Base-by-base conservation (phyloP, 1,140 invertebrate species). In the Portunus trituberculatus region DNA sequence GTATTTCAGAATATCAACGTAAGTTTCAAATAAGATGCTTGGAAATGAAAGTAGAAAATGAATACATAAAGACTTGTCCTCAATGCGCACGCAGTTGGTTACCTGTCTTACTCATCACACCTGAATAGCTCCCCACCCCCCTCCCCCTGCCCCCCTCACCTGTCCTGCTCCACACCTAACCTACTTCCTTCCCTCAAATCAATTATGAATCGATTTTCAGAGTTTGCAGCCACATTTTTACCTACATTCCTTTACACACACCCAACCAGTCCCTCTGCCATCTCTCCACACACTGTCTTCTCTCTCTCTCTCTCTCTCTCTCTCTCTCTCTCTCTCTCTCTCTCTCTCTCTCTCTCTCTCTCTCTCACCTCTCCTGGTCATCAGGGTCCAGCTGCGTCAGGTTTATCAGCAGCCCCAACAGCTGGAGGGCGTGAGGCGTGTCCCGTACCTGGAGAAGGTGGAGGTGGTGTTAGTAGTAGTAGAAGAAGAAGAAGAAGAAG, bases 351-450 rank as follows among this genome's bases (percentile, higher is more conserved):
- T 31, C 32, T 20, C 39, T 84, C 39, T 59, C 28, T 28, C 4
- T n/a, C 39, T 16, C 94, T 32, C 25, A 95, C 94, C 94, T 95
- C 10, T 92, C 86, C 12, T n/a, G 31, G 12, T 92, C 82, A 0
- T 95, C 52, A 4, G 94, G 86, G 46, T 95, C 52, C 7, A 95
- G 83, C 48, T 95, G 91, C 12, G 16, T 67, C 28, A 95, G 91
- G 84, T 95, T 95, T 31, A 92, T 83, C 14, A 95, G 67, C 14
- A 95, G 32, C 10, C 82, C 83, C 45, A 95, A 48, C 48, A 95
- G 76, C n/a, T 93, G 94, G 25, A 95, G 91, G 7, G 91, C 46
- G n/a, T 95, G 94, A 25, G 94, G 94, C n/a, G 83, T 92, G 29
- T 95, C 86, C 7, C 94, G 83, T 25, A 95, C 84, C 94, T 95